Evolutionary conservation across 1,140 invertebrate species (phyloP).

Genomic region (Tachypleus tridentatus): DNA sequence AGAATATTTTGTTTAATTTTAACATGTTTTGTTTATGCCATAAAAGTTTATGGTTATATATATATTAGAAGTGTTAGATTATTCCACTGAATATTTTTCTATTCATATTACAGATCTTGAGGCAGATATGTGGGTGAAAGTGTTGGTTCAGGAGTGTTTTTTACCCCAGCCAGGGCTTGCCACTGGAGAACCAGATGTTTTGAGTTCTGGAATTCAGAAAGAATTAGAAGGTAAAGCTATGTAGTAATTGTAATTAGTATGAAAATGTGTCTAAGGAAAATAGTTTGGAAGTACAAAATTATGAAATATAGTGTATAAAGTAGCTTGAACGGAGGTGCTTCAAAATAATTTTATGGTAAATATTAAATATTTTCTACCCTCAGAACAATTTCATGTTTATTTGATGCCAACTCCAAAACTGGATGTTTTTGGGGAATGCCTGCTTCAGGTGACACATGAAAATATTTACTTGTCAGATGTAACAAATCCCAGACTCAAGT

Average conservation of each 20-base stretch:
- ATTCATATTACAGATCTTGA: slow-evolving; percentile 23
- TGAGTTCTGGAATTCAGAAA: slow-evolving; percentile 26
- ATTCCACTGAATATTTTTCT: no score
- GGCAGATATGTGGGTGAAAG: slow-evolving; percentile 27
- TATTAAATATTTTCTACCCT: background rate
- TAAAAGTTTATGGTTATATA: no score
- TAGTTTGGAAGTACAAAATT: no score
- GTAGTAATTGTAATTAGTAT: no score
- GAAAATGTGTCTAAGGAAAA: no score
- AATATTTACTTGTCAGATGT: slow-evolving; percentile 30
- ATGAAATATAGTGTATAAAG: no score
- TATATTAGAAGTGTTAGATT: no score
- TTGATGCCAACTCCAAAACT: slow-evolving; percentile 28
- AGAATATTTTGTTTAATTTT: no score
- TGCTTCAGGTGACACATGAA: slow-evolving; percentile 31
- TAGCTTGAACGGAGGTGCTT: no score
- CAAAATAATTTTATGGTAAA: no score
- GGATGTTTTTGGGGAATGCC: slow-evolving; percentile 29
- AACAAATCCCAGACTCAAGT: slow-evolving; percentile 24
- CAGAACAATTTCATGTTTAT: slow-evolving; percentile 31
- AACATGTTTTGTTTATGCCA: no score
- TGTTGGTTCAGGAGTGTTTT: slow-evolving; percentile 26
- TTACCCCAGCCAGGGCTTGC: slow-evolving; percentile 20
- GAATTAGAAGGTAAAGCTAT: slow-evolving; percentile 23
- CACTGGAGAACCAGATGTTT: slow-evolving; percentile 27